A percentile compares a stretch with the other conserved stretches of the same genome.
phyloP scores from a whole-genome alignment of 2,888 invertebrate species.

The Xestia rhomboidea region DNA sequence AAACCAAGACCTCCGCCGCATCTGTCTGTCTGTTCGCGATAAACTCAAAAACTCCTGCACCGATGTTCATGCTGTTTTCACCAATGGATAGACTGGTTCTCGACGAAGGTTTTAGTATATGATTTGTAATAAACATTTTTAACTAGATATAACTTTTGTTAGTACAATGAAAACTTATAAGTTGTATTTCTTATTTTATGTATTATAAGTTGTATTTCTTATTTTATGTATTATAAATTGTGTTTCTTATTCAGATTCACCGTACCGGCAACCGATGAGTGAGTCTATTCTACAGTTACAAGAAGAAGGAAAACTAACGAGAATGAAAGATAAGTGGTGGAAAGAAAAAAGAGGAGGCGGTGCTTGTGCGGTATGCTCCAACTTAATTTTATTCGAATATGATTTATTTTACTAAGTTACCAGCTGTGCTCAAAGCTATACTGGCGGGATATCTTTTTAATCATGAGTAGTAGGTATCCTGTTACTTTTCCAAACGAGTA shows the following conservation, averaged over 20 bases:
- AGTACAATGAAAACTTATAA: no score
- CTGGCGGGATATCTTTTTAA: slow-evolving; percentile 13
- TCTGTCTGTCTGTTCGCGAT: no score
- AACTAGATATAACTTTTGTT: no score
- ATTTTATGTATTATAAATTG: no score
- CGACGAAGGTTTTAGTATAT: no score
- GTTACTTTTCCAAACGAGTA: background rate
- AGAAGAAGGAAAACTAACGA: slow-evolving; percentile 94
- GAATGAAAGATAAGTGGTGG: slow-evolving; percentile 98
- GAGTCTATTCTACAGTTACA: slow-evolving; percentile 96
- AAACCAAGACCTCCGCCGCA: no score
- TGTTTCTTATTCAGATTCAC: slow-evolving; percentile 89
- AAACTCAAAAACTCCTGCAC: no score
- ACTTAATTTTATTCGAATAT: background rate
- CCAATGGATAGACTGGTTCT: no score
- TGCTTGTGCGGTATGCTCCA: slow-evolving; percentile 91
- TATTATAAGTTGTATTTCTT: no score
- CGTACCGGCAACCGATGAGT: slow-evolving; percentile 94
- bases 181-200: no score
- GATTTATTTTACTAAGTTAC: background rate
- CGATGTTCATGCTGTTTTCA: no score
- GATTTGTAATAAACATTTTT: no score
- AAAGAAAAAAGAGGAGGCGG: slow-evolving; percentile 95
- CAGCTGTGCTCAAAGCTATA: background rate
- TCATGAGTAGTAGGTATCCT: background rate